phyloP scores from a whole-genome alignment of 2,113 vertebrate genomes.

The Verasper variegatus region DNA sequence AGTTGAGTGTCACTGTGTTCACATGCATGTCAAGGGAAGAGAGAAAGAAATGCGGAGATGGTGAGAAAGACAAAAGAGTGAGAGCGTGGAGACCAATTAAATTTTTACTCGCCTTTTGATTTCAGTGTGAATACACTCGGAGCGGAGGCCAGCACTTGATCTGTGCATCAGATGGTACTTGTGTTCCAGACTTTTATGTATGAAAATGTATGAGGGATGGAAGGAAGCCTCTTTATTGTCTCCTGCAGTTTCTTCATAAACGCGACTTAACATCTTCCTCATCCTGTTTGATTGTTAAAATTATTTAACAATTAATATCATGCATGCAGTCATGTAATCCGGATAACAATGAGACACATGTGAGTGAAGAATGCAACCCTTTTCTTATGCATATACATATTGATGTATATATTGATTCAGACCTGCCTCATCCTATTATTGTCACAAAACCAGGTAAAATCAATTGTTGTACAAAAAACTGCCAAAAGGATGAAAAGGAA shows the following conservation, averaged over 20 bases:
- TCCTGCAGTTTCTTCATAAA: constrained; percentile 21
- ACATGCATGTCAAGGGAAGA: constrained; percentile 14
- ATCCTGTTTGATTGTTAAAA: constrained; percentile 24
- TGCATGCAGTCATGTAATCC: not conserved
- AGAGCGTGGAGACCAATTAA: constrained; percentile 70
- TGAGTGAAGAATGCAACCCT: not conserved
- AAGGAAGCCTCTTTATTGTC: constrained; percentile 7
- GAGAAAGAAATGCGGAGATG: constrained; percentile 11
- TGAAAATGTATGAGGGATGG: constrained; percentile 24
- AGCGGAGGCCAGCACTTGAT: constrained; percentile 49
- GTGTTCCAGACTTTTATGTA: constrained; percentile 41
- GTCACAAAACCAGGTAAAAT: constrained; percentile 2
- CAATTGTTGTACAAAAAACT: not conserved
- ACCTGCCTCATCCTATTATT: not conserved
- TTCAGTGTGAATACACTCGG: constrained; percentile 45
- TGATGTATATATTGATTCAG: not conserved
- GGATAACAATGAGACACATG: constrained; percentile 8
- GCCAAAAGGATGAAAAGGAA: constrained; percentile 8
- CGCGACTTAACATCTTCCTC: constrained; percentile 10
- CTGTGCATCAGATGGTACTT: constrained; percentile 57
- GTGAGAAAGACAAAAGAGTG: constrained; percentile 43
- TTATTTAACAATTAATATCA: constrained; percentile 26
- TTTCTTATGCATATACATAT: not conserved
- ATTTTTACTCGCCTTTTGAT: constrained; percentile 59
- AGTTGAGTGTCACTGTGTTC: constrained; percentile 25